A percentile compares a stretch with the other conserved stretches of the same genome.
Evolutionary conservation across 2,888 invertebrate genomes (phyloP).

Genomic region (Thecophora atra): DNA sequence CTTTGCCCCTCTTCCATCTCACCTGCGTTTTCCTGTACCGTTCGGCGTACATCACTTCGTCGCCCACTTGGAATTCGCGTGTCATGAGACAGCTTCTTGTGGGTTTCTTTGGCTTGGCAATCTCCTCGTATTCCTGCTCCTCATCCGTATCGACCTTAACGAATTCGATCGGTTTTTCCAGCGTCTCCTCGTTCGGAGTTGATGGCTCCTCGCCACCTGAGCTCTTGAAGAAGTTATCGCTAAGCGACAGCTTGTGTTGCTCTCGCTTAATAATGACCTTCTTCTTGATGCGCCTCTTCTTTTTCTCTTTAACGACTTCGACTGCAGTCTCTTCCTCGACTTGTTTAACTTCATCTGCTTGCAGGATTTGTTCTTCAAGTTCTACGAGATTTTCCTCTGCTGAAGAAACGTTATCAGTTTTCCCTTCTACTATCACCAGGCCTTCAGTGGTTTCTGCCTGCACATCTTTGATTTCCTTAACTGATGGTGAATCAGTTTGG

Average conservation of each 20-base stretch:
- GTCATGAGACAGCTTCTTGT: conserved; percentile 59
- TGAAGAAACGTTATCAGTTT: not conserved
- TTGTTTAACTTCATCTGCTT: conserved; percentile 4
- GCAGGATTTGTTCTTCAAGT: not conserved
- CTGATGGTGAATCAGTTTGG: not conserved
- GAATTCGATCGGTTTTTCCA: conserved; percentile 60
- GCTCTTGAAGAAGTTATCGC: conserved; percentile 56
- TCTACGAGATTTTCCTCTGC: not conserved
- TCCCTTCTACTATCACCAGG: not conserved
- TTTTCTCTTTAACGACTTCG: conserved; percentile 47
- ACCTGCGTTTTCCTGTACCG: conserved; percentile 62
- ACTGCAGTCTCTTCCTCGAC: too few species aligned
- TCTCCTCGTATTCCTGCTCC: conserved; percentile 48
- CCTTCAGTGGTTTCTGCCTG: not conserved
- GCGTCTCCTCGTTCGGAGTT: conserved; percentile 56
- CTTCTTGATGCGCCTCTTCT: conserved; percentile 59
- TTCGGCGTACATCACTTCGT: conserved; percentile 61
- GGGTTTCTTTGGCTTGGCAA: conserved; percentile 45
- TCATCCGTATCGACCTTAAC: conserved; percentile 52
- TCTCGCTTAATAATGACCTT: conserved; percentile 64
- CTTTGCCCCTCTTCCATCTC: conserved; percentile 60
- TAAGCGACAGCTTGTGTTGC: conserved; percentile 61
- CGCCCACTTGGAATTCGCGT: conserved; percentile 61
- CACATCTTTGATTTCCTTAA: not conserved
- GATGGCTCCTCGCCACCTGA: conserved; percentile 39